phyloP scores from a whole-genome alignment of 1,140 invertebrate species.

The Drosophila parvula region DNA sequence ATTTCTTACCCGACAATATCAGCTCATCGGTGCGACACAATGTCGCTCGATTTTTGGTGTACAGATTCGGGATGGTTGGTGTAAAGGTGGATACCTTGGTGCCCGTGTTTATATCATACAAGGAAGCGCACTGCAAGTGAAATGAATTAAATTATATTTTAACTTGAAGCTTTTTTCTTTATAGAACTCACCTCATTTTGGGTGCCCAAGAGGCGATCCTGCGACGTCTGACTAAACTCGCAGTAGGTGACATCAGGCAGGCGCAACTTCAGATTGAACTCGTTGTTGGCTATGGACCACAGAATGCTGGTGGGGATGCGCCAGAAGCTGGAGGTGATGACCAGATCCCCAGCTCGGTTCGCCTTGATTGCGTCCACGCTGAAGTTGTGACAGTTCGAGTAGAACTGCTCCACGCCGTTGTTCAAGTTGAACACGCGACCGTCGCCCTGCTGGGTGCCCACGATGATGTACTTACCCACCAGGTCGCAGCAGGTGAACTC shows the following conservation, averaged over 20 bases:
- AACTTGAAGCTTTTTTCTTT: too few species aligned
- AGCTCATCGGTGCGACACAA: conserved; percentile 97
- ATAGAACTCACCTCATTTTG: conserved; percentile 88
- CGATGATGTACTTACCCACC: conserved; percentile 90
- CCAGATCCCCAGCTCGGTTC: conserved; percentile 89
- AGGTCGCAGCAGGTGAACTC: conserved; percentile 90
- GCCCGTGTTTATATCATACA: conserved; percentile 96
- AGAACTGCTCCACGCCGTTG: conserved; percentile 91
- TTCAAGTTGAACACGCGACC: conserved; percentile 94
- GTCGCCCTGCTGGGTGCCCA: conserved; percentile 95
- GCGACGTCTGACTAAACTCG: conserved; percentile 94
- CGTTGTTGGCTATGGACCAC: conserved; percentile 90
- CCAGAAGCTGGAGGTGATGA: conserved; percentile 94
- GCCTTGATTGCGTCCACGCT: conserved; percentile 90
- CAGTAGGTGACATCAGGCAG: conserved; percentile 94
- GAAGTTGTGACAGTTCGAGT: conserved; percentile 92
- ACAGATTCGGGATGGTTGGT: conserved; percentile 94
- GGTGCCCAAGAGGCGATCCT: conserved; percentile 94
- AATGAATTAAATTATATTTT: not conserved
- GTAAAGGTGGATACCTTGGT: conserved; percentile 89
- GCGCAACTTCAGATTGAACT: conserved; percentile 89
- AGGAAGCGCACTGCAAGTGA: conserved; percentile 86
- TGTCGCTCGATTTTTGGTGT: conserved; percentile 96
- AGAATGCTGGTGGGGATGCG: conserved; percentile 92
- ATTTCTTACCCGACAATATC: conserved; percentile 89